Evolutionary conservation across 1,140 invertebrate species (phyloP).

Genomic region (Drosophila ogumai): DNA sequence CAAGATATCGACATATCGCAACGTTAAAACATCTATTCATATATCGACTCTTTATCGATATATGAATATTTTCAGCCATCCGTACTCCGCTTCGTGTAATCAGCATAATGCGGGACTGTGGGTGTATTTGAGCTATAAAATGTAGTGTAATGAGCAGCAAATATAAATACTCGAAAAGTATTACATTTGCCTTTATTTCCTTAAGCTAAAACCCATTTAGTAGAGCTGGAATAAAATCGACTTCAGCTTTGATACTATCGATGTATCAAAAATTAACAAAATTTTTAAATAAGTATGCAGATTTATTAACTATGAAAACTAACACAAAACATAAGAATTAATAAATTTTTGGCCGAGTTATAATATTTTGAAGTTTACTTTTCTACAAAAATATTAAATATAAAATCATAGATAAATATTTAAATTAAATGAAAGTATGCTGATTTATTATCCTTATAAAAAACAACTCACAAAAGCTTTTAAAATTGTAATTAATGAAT

Average conservation of each 20-base stretch:
- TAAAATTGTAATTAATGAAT: too few species aligned
- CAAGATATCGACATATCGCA: neutral
- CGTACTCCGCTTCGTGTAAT: neutral
- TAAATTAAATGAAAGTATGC: too few species aligned
- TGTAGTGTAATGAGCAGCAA: conserved; percentile 21
- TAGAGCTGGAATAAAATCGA: neutral
- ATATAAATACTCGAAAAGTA: conserved; percentile 20
- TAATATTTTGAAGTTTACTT: too few species aligned
- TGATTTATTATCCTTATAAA: too few species aligned
- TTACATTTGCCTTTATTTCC: conserved; percentile 3
- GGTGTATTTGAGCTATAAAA: conserved; percentile 31
- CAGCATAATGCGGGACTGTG: neutral
- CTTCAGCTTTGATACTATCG: neutral
- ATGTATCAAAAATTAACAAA: neutral
- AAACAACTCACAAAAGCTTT: too few species aligned
- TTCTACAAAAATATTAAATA: too few species aligned
- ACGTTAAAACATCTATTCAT: neutral
- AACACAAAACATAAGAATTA: too few species aligned
- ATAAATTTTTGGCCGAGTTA: too few species aligned
- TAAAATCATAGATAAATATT: too few species aligned
- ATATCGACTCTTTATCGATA: neutral
- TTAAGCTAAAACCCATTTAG: conserved; percentile 14
- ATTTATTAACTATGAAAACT: too few species aligned
- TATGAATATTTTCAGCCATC: neutral
- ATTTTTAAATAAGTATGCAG: too few species aligned